A percentile compares a stretch with the other conserved stretches of the same genome.
Conservation (phyloP, 1,140 invertebrate species). For the Dreissena polymorpha region DNA sequence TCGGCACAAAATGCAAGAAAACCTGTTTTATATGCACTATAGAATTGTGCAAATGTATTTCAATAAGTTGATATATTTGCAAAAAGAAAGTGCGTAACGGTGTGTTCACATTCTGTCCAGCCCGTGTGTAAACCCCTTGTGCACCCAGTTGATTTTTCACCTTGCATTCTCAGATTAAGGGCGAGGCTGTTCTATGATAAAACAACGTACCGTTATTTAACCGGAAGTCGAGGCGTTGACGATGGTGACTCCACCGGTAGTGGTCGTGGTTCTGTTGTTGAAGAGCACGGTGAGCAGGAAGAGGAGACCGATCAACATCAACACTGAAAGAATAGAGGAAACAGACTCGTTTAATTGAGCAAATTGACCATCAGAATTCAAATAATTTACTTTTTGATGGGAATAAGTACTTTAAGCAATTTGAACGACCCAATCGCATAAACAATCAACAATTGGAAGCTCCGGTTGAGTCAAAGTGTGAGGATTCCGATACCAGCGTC, state of each 20-base stretch:
- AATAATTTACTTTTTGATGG: neutral
- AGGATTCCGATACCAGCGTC: neutral
- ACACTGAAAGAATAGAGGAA: neutral
- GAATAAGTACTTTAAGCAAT: neutral
- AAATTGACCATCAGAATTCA: neutral
- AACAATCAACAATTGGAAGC: neutral
- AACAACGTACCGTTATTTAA: neutral
- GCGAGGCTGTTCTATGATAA: too few relatives aligned
- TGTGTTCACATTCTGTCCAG: too few relatives aligned
- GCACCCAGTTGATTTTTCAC: too few relatives aligned
- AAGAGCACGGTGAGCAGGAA: conserved; percentile 18
- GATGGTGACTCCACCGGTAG: conserved; percentile 11
- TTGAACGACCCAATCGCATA: neutral
- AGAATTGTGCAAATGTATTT: too few relatives aligned
- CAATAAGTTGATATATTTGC: too few relatives aligned
- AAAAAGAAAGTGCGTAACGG: too few relatives aligned
- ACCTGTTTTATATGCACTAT: too few relatives aligned
- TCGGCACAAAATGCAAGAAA: too few relatives aligned
- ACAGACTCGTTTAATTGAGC: neutral
- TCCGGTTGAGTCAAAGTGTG: neutral
- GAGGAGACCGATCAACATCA: conserved; percentile 7
- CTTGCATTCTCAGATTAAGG: too few relatives aligned
- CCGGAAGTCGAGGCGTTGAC: conserved; percentile 15
- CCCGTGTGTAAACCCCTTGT: too few relatives aligned
- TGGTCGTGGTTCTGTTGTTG: conserved; percentile 10